These are phyloP conservation scores for Uromys caudimaculatus DNA, from an alignment of 2,797 vertebrate species.

Conservation along the genomic window DNA sequence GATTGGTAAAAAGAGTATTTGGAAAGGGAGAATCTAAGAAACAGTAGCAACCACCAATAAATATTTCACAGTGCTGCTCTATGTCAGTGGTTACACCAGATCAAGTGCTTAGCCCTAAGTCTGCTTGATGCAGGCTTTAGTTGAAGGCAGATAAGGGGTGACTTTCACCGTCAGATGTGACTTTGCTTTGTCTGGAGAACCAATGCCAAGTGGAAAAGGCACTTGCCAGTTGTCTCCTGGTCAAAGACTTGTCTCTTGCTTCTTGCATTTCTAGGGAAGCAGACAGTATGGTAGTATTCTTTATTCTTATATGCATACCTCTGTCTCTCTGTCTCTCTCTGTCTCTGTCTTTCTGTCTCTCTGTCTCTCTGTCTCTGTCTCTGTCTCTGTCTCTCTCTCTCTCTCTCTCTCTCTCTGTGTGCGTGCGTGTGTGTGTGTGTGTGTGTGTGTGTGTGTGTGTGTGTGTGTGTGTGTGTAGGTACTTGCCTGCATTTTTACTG, in stretches of 20 bases:
- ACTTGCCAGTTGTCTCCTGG: background rate
- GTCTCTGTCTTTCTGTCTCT: too few species aligned
- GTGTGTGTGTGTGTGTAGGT: background rate
- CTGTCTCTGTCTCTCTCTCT: too few species aligned
- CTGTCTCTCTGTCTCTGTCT: too few species aligned
- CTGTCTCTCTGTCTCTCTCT: too few species aligned
- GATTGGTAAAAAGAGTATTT: background rate
- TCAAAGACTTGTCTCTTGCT: conserved; percentile 41
- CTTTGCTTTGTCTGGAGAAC: conserved; percentile 67
- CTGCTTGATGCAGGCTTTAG: conserved; percentile 37
- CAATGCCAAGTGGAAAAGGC: conserved; percentile 35
- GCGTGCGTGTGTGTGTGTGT: too few species aligned
- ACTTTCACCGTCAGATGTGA: conserved; percentile 61
- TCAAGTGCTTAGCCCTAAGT: conserved; percentile 62
- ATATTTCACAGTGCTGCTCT: conserved; percentile 66
- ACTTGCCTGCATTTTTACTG: background rate
- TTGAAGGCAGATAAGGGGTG: background rate
- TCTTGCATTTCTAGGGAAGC: conserved; percentile 56
- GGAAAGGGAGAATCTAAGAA: background rate
- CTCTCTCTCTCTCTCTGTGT: too few species aligned
- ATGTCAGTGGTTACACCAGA: conserved; percentile 56
- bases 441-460: too few species aligned
- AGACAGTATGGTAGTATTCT: conserved; percentile 8
- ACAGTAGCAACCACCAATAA: conserved; percentile 41
- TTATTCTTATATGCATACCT: background rate